These are phyloP conservation scores for Yponomeuta sedellus DNA, from an alignment of 2,888 invertebrate genomes.

Conservation along the genomic window DNA sequence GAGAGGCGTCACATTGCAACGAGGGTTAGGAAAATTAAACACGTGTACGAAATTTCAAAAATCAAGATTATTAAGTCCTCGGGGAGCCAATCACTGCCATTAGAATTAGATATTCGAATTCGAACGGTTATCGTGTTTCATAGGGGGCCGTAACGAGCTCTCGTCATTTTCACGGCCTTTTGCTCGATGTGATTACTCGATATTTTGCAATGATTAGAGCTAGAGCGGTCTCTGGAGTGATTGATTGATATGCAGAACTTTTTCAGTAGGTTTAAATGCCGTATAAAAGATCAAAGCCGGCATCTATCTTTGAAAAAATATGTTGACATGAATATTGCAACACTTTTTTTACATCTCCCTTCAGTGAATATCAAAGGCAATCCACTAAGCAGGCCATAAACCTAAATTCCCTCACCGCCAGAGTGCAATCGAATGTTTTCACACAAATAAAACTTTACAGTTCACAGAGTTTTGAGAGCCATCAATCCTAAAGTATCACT, in stretches of 20 bases:
- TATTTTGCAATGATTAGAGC: conserved; percentile 8
- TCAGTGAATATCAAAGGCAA: conserved; percentile 30
- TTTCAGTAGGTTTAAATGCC: background rate
- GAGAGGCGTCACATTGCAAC: conserved; percentile 58
- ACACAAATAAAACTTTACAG: conserved; percentile 34
- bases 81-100: conserved; percentile 72
- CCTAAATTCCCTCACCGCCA: conserved; percentile 37
- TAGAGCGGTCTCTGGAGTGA: background rate
- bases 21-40: conserved; percentile 63
- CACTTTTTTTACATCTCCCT: conserved; percentile 22
- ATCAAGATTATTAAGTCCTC: conserved; percentile 68
- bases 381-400: conserved; percentile 47
- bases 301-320: background rate
- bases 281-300: background rate
- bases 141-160: conserved; percentile 39
- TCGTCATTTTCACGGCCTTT: conserved; percentile 13
- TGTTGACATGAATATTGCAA: conserved; percentile 25
- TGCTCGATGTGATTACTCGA: conserved; percentile 13
- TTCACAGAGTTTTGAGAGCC: conserved; percentile 40
- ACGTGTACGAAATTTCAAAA: conserved; percentile 70
- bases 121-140: conserved; percentile 65
- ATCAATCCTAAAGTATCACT: conserved; percentile 38
- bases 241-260: background rate
- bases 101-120: conserved; percentile 73
- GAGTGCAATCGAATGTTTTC: conserved; percentile 45